Base-by-base conservation (phyloP, 2,113 vertebrate species). In the Scomber scombrus region DNA sequence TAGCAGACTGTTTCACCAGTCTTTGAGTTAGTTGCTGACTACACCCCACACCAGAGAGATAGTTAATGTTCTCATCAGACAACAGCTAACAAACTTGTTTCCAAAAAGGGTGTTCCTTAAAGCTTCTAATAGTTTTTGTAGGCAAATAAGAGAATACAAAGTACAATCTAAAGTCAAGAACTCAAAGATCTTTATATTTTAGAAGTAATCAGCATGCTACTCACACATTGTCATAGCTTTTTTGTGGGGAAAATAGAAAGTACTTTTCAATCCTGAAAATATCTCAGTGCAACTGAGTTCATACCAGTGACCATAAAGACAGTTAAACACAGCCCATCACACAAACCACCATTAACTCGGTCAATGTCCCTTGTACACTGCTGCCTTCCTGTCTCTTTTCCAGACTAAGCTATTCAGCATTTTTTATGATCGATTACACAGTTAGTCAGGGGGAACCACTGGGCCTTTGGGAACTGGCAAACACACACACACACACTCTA, bases 341-440 rank as follows among this genome's bases (percentile, higher is more conserved):
- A 89, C 77, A 79, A 83, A 78, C 75, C 74, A 62, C 89, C 87
- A 93, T 88, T 88, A 90, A 89, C 87, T 92, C 82, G 89, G 87
- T 93, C 90, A 93, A 81, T 90, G 90, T 89, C 80, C 90, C 87
- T 82, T 88, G 76, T 80, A 88, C 80, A 60, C 51, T 75, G 56
- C 82, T 91, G 82, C 84, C 73, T 87, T 58, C 40, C 52, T 76
- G 86, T 62, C 70, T 87, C 71, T 74, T 60, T 81, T 90, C 76
- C 89, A 90, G 86, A 88, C 89, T 77, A 80, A 83, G 64, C 91
- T 79, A 93, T 78, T 93, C 93, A 92, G 93, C 93, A 89, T 83
- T 88, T 93, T 91, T 91, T 80, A 92, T 91, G 92, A 92, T 90
- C 85, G 82, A 94, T 94, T 93, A 91, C 88, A 84, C 88, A 87